phyloP scores from a whole-genome alignment of 2,797 vertebrate genomes.

The Propithecus deckenii region DNA sequence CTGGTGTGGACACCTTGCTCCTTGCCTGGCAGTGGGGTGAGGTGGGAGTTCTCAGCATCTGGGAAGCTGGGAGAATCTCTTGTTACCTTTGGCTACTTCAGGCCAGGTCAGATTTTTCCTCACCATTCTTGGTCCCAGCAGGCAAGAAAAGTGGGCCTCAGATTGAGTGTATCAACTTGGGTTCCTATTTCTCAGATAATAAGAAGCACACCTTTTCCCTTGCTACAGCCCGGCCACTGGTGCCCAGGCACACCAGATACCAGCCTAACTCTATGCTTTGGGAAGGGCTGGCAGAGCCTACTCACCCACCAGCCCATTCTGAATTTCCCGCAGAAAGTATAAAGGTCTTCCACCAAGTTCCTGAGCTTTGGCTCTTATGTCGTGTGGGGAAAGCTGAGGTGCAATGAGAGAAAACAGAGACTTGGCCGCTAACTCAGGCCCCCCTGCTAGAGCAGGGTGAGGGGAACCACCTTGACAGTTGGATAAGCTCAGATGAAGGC shows the following conservation, averaged over 20 bases:
- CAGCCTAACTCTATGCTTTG: background rate
- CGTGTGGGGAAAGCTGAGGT: accelerated
- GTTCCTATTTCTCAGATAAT: background rate
- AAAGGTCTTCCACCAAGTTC: background rate
- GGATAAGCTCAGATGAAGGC: background rate
- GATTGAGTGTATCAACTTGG: background rate
- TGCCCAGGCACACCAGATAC: background rate
- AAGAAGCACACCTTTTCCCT: background rate
- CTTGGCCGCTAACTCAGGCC: background rate
- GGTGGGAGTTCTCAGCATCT: background rate
- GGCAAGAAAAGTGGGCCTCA: background rate
- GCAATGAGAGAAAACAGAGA: background rate
- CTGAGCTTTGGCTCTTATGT: background rate
- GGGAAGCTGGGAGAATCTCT: background rate
- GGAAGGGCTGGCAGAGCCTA: background rate
- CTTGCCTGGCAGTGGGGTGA: background rate
- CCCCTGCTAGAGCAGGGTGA: background rate
- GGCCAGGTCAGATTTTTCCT: background rate
- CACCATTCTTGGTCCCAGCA: background rate
- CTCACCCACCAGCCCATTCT: background rate
- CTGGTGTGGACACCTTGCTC: background rate
- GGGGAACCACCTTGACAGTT: background rate
- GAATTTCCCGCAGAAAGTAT: background rate
- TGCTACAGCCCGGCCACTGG: background rate
- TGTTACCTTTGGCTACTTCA: background rate